Percentiles rank a stretch among this genome's conserved stretches.
These are phyloP conservation scores for Apamea crenata DNA, from an alignment of 2,888 invertebrate species.

Conservation along the genomic window DNA sequence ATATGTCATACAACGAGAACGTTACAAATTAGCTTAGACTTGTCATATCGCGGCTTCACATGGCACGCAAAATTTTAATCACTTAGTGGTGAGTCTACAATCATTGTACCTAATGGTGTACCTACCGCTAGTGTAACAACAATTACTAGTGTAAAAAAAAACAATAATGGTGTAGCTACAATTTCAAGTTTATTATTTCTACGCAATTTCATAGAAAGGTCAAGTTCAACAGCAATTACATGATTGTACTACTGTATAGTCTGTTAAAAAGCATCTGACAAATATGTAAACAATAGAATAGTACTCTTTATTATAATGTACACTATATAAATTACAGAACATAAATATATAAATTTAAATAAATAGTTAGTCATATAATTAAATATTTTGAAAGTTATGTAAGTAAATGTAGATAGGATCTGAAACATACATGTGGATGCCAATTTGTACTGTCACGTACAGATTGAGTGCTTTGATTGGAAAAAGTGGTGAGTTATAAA, in stretches of 20 bases:
- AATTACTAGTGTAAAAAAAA: no score
- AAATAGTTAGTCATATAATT: no score
- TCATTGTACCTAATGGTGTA: conserved; percentile 1
- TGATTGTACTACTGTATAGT: neutral
- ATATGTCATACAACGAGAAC: neutral
- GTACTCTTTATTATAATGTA: no score
- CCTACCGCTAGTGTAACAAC: neutral
- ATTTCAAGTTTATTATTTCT: neutral
- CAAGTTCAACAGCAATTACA: neutral
- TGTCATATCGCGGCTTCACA: conserved; percentile 13
- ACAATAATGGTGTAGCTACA: neutral
- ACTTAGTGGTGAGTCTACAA: conserved; percentile 14
- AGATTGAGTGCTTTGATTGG: neutral
- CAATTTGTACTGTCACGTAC: neutral
- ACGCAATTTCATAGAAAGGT: neutral
- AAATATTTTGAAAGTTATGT: no score
- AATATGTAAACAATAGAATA: neutral
- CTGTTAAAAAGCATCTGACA: neutral
- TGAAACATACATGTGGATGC: neutral
- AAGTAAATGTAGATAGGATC: neutral
- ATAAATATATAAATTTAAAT: no score
- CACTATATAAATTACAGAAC: no score
- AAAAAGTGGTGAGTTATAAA: neutral
- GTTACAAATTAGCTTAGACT: conserved; percentile 9
- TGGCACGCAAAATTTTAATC: conserved; percentile 38